Conservation (phyloP, 1,140 invertebrate genomes). For the Ceratosolen fusciceps region DNA sequence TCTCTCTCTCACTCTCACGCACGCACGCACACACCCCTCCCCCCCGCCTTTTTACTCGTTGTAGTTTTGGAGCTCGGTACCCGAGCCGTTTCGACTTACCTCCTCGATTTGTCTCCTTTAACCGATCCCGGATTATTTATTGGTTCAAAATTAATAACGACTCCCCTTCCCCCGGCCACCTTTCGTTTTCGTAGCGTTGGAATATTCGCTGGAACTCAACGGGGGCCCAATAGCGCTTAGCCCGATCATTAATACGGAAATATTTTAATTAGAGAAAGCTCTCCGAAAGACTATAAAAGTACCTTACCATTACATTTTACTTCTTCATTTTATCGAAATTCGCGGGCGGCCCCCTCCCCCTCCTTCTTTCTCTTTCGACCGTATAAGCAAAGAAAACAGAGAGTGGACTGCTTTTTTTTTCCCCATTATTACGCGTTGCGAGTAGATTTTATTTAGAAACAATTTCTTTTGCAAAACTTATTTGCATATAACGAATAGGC, state of each 20-base stretch:
- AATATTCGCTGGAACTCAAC: background rate
- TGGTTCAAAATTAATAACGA: constrained; percentile 23
- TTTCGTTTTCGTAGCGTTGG: background rate
- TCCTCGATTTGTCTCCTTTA: background rate
- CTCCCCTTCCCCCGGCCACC: background rate
- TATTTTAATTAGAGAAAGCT: constrained; percentile 21
- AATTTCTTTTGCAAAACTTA: too few species aligned
- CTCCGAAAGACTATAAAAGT: background rate
- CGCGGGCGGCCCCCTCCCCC: too few species aligned
- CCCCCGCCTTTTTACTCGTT: background rate
- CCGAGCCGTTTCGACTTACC: background rate
- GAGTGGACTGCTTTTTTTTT: too few species aligned
- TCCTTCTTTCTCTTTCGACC: too few species aligned
- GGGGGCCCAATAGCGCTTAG: background rate
- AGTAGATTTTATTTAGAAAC: too few species aligned
- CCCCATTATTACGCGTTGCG: too few species aligned
- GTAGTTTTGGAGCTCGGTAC: background rate
- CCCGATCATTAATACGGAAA: background rate
- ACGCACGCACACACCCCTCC: too few species aligned
- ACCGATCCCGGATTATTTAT: background rate
- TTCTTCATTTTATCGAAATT: too few species aligned
- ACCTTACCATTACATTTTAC: background rate
- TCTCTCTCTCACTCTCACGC: too few species aligned
- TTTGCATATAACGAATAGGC: too few species aligned
- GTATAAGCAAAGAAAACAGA: too few species aligned